Evolutionary conservation across 1,140 invertebrate genomes (phyloP).

Genomic region (Brachionus rubens): DNA sequence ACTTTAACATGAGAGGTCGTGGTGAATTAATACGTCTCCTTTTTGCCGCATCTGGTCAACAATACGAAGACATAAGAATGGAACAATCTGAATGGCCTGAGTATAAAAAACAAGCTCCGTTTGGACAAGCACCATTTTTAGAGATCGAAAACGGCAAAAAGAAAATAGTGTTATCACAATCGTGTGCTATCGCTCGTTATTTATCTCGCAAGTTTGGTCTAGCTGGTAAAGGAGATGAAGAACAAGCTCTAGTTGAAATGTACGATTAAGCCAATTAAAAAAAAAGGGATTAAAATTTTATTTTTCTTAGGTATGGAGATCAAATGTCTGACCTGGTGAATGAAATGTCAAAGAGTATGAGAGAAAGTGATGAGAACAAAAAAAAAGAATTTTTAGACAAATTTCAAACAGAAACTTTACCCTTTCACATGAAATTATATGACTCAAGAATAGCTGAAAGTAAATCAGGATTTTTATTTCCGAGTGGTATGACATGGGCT

Average conservation of each 20-base stretch:
- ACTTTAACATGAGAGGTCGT: slow-evolving; percentile 39
- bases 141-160: slow-evolving; percentile 13
- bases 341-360: not conserved
- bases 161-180: slow-evolving; percentile 1
- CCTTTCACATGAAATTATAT: not conserved
- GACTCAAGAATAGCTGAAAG: not conserved
- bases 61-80: slow-evolving; percentile 39
- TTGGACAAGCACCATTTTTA: slow-evolving; percentile 18
- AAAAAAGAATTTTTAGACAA: not conserved
- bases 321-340: slow-evolving; percentile 1
- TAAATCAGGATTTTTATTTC: not conserved
- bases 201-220: slow-evolving; percentile 27
- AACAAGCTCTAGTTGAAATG: slow-evolving; percentile 27
- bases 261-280: no score
- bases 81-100: slow-evolving; percentile 16
- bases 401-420: not conserved
- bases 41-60: slow-evolving; percentile 41
- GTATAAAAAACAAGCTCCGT: slow-evolving; percentile 12
- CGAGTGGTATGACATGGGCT: slow-evolving; percentile 17
- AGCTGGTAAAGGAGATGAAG: slow-evolving; percentile 31
- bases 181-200: slow-evolving; percentile 30
- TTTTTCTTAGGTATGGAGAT: no score
- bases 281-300: no score
- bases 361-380: slow-evolving; percentile 19
- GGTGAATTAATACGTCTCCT: slow-evolving; percentile 35